These are phyloP conservation scores for Moxostoma hubbsi DNA, from an alignment of 2,797 vertebrate genomes.

Conservation along the genomic window DNA sequence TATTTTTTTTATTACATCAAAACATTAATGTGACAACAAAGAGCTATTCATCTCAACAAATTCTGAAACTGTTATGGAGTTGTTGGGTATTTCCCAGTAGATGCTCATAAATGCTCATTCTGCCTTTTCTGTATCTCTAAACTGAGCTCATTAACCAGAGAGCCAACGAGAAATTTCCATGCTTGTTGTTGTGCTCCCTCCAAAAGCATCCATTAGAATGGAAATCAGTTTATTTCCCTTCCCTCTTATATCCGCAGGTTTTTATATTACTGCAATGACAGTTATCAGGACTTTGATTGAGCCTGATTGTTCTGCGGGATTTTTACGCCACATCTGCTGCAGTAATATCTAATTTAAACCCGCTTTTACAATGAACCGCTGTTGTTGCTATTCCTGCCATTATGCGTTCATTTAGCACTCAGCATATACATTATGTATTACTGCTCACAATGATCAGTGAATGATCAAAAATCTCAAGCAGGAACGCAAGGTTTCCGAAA, in stretches of 20 bases:
- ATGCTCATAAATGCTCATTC: conserved; percentile 35
- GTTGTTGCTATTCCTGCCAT: not conserved
- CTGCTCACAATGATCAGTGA: not conserved
- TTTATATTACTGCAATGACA: conserved; percentile 26
- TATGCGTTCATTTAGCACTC: not conserved
- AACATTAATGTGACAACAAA: conserved; percentile 23
- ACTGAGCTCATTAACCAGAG: conserved; percentile 31
- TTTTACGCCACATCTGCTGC: conserved; percentile 18
- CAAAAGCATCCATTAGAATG: conserved; percentile 34
- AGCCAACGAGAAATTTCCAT: conserved; percentile 2
- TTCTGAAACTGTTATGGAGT: conserved; percentile 14
- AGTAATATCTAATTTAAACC: conserved; percentile 17
- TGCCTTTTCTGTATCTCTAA: conserved; percentile 17
- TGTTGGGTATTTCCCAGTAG: conserved; percentile 32
- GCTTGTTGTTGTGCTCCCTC: conserved; percentile 16
- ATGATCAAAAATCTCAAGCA: not conserved
- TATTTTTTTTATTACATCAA: conserved; percentile 18
- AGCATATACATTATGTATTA: not conserved
- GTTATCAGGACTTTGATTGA: conserved; percentile 17
- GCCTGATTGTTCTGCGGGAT: conserved; percentile 6
- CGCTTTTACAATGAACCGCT: not conserved
- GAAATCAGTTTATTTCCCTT: conserved; percentile 33
- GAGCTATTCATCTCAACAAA: conserved; percentile 29
- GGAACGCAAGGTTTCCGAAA: not conserved
- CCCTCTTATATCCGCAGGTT: conserved; percentile 37